A percentile compares a stretch with the other conserved stretches of the same genome.
phyloP scores from a whole-genome alignment of 2,113 vertebrate species.

The Hippocampus abdominalis region DNA sequence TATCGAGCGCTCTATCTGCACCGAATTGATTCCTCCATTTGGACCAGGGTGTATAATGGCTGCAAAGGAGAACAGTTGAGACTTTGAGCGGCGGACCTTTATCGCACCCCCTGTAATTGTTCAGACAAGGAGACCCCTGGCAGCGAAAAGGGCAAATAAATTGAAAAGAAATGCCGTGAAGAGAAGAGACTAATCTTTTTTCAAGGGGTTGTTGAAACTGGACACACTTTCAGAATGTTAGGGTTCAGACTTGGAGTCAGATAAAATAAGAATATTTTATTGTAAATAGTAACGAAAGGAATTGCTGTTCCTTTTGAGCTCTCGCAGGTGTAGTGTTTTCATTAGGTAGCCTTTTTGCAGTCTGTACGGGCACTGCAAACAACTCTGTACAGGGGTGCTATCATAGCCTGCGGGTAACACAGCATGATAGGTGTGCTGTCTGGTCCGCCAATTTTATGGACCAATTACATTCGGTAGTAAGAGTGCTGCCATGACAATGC shows the following conservation, averaged over 20 bases:
- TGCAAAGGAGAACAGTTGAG: conserved; percentile 11
- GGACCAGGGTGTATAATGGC: conserved; percentile 15
- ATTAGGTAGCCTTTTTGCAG: background rate
- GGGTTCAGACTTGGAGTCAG: background rate
- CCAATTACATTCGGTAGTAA: background rate
- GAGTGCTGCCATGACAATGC: background rate
- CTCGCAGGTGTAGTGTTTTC: background rate
- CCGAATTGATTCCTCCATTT: conserved; percentile 23
- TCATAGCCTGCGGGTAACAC: background rate
- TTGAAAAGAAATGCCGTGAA: background rate
- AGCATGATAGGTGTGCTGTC: background rate
- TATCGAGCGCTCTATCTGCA: conserved; percentile 30
- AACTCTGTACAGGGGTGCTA: background rate
- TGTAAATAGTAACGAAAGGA: too few species aligned
- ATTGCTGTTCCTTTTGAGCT: background rate
- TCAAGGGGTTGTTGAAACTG: background rate
- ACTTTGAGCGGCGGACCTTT: conserved; percentile 20
- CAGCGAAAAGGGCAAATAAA: background rate
- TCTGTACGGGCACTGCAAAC: background rate
- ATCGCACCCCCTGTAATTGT: conserved; percentile 6
- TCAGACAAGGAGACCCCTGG: background rate
- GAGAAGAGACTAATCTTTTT: background rate
- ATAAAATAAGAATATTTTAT: too few species aligned
- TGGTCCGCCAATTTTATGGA: background rate
- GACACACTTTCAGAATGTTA: background rate